Conservation (phyloP, 2,797 vertebrate species). For the Neomorphus geoffroyi region DNA sequence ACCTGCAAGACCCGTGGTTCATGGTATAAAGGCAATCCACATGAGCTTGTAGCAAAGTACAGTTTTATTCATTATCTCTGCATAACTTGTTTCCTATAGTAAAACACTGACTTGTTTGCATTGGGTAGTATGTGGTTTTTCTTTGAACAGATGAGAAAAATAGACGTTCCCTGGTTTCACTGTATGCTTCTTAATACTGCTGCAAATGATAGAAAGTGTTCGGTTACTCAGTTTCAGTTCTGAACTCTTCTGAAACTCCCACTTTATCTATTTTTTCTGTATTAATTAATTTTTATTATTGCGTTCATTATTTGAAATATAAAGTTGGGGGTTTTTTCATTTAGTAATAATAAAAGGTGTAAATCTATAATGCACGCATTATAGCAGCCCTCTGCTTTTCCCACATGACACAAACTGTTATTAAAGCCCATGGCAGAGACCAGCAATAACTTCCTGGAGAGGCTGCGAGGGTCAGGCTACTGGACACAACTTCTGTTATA, state of each 20-base stretch:
- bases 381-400: background rate
- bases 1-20: background rate
- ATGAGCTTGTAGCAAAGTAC: accelerated
- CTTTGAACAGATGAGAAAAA: background rate
- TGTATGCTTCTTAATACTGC: background rate
- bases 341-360: background rate
- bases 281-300: background rate
- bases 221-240: background rate
- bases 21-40: background rate
- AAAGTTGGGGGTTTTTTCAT: accelerated
- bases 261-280: background rate
- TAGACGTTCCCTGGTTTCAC: background rate
- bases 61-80: background rate
- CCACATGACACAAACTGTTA: accelerated
- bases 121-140: accelerated
- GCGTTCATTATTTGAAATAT: background rate
- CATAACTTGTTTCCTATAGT: background rate
- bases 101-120: accelerated
- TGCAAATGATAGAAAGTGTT: background rate
- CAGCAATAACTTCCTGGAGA: background rate
- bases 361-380: background rate
- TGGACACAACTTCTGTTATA: background rate
- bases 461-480: background rate
- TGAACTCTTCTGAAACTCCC: background rate
- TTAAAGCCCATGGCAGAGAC: background rate